Base-by-base conservation (phyloP, 1,140 invertebrate genomes). In the Riptortus pedestris region DNA sequence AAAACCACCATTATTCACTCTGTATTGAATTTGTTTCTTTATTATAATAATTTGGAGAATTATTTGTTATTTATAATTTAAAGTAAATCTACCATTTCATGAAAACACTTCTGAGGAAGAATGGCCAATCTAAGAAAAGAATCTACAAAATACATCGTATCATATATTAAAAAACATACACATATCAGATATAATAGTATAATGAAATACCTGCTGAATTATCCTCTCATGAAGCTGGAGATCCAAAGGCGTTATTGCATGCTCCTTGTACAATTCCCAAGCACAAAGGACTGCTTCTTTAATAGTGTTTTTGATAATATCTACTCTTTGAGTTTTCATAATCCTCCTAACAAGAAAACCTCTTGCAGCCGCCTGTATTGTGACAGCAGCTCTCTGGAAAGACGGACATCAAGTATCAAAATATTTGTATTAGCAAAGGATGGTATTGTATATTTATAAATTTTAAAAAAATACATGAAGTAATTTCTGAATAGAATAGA, bases 231-330 rank as follows among this genome's bases (percentile, higher is more conserved):
- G 65, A 20, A 66, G 59, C 20, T 62, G 38, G 31, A 66, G 22
- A 38, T 66, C 65, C 20, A 62, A 60, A 27, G 31, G 33, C 33
- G 27, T 66, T 0, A 64, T 62, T 33, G 62, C 24, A 26, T 58
- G 31, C 18, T 64, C 65, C 3, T 24, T 27, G 28, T 66, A 48
- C 16, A 66, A 27, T 28, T 63, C 47, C 47, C 33, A 60, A 61
- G 65, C 65, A 52, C 57, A 60, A 18, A 66, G n/a, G 2, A 66
- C n/a, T 27, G 61, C 62, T 20, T 66, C 65, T 27, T 47, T 60
- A 24, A 66, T 63, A 14, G 52, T 63, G 20, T 60, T 61, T 33
- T 66, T 66, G 27, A 66, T 51, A 12, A 64, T 47, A 4, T 59
- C 52, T 9, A 66, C 58, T 64, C 57, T 66, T 5, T 60, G 20